Base-by-base conservation (phyloP, 2,888 invertebrate genomes). In the Eurytoma adleriae region DNA sequence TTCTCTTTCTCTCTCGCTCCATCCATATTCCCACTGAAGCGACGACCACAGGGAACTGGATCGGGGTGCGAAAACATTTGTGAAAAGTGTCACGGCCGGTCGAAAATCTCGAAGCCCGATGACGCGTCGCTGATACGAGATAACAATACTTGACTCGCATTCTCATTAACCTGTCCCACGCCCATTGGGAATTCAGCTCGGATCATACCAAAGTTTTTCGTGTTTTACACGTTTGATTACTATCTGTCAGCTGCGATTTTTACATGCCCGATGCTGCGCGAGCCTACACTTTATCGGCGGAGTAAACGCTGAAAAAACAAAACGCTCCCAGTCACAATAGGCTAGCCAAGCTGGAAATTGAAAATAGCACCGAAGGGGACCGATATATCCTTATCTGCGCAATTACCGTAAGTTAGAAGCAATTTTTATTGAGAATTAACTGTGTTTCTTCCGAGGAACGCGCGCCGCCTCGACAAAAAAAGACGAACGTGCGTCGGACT, bases 51-150 rank as follows among this genome's bases (percentile, higher is more conserved):
- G 82, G 85, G 67, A 67, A 74, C 70, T 30, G 40, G 76, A 76
- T 79, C 75, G 80, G 83, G 84, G 85, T 84, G 86, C 86, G 86
- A 88, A 87, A 88, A 87, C 85, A 86, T 86, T 87, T 85, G 86
- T 85, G 85, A 83, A 86, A 86, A 86, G 85, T 85, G 84, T 79
- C 78, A 64, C 24, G 56, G 10, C 20, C 13, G 48, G 10, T 14
- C 20, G 14, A 30, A 54, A 56, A 54, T 73, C 64, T 24, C 20
- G 56, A 74, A 66, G 57, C 24, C 52, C 56, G 18, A 5, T 14
- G 48, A 2, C 1, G 20, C 30, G 12, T 20, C 59, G 70, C 20
- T 70, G 27, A 54, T 48, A 7, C 27, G 12, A 56, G 69, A 69
- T 69, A 56, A 40, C 40, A 10, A 40, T 40, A 40, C 40, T 40